Conservation (phyloP, 2,888 invertebrate species). For the Neuroscelio doddi region DNA sequence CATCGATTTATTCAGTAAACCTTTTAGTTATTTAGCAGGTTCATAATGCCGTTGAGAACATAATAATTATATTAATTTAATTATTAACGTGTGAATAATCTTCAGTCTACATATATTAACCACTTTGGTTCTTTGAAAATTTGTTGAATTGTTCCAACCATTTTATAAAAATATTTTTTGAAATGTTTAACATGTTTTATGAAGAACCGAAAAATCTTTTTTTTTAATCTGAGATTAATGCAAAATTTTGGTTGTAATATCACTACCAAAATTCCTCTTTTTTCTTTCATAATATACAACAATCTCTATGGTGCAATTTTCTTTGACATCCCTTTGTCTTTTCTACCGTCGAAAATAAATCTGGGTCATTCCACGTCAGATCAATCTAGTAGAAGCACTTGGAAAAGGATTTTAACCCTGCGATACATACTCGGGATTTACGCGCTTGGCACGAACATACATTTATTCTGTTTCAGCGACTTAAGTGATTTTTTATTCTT, state of each 20-base stretch:
- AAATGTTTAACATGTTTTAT: too few species aligned
- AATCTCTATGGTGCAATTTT: slow-evolving; percentile 38
- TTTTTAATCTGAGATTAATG: too few species aligned
- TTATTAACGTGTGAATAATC: too few species aligned
- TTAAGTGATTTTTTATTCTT: slow-evolving; percentile 7
- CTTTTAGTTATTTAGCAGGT: too few species aligned
- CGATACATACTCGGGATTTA: slow-evolving; percentile 25
- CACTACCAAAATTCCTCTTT: background rate
- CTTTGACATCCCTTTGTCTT: slow-evolving; percentile 40
- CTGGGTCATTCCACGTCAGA: slow-evolving; percentile 45
- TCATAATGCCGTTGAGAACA: too few species aligned
- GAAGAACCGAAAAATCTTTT: too few species aligned
- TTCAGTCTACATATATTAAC: too few species aligned
- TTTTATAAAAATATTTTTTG: too few species aligned
- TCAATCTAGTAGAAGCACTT: slow-evolving; percentile 42
- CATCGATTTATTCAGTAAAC: too few species aligned
- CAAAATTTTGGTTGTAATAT: background rate
- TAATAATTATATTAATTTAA: too few species aligned
- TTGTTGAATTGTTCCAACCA: too few species aligned
- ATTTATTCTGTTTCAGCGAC: slow-evolving; percentile 30
- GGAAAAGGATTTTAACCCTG: slow-evolving; percentile 40
- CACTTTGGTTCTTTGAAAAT: too few species aligned
- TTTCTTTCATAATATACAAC: slow-evolving; percentile 16
- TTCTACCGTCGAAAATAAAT: slow-evolving; percentile 44
- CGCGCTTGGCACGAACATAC: slow-evolving; percentile 17